Evolutionary conservation across 1,140 invertebrate genomes (phyloP).

Genomic region (Drosophila sproati): DNA sequence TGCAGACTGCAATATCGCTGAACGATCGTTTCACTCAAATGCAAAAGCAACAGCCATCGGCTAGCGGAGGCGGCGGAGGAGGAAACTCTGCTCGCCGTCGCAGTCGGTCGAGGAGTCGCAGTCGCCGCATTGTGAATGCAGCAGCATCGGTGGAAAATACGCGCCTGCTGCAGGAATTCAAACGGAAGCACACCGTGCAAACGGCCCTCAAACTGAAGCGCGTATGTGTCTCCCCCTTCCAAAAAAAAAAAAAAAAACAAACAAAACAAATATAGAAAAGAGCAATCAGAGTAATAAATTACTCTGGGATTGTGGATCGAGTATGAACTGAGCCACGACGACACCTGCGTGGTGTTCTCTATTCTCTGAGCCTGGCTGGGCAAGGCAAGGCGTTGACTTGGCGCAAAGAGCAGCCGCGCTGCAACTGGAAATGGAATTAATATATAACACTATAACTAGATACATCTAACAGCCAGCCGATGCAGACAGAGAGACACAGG

Average conservation of each 20-base stretch:
- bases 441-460: too few relatives aligned
- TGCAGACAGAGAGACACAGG: not conserved
- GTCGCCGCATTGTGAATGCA: conserved; percentile 64
- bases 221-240: conserved; percentile 61
- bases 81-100: conserved; percentile 25
- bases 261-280: conserved; percentile 25
- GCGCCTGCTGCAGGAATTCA: conserved; percentile 76
- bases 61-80: conserved; percentile 18
- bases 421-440: not conserved
- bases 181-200: conserved; percentile 76
- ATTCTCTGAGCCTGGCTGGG: conserved; percentile 23
- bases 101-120: conserved; percentile 66
- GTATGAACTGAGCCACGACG: conserved; percentile 32
- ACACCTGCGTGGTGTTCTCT: not conserved
- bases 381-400: conserved; percentile 16
- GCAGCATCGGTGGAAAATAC: conserved; percentile 65
- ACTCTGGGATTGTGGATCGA: conserved; percentile 37
- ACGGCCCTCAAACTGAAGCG: conserved; percentile 83
- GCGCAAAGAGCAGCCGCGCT: conserved; percentile 7
- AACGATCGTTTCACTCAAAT: conserved; percentile 83
- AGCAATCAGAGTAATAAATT: conserved; percentile 33
- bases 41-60: conserved; percentile 40
- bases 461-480: not conserved
- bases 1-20: conserved; percentile 74
- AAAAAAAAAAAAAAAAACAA: conserved; percentile 33